Evolutionary conservation across 2,113 vertebrate genomes (phyloP).

Genomic region (Sisor rabdophorus): DNA sequence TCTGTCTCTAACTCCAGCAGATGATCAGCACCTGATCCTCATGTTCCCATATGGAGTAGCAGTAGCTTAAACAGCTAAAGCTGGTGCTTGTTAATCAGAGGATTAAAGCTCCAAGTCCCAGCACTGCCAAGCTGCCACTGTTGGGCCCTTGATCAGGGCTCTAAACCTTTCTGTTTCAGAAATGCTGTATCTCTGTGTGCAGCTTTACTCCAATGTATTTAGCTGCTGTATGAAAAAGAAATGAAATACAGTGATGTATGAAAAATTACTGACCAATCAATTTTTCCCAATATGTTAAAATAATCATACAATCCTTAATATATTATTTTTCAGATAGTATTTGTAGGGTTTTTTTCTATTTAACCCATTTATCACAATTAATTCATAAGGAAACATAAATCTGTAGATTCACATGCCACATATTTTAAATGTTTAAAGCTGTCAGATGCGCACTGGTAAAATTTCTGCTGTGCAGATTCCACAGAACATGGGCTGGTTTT

Average conservation of each 20-base stretch:
- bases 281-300: not conserved
- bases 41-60: not conserved
- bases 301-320: not conserved
- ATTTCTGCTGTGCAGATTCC: not conserved
- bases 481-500: not conserved
- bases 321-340: not conserved
- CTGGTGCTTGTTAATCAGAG: too few relatives aligned
- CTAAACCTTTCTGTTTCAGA: too few relatives aligned
- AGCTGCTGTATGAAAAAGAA: too few relatives aligned
- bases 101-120: too few relatives aligned
- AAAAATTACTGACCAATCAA: too few relatives aligned
- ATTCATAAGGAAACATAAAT: not conserved
- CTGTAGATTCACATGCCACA: not conserved
- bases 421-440: not conserved
- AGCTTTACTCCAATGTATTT: too few relatives aligned
- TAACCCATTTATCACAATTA: not conserved
- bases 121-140: too few relatives aligned
- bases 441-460: not conserved
- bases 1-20: constrained; percentile 63
- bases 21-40: constrained; percentile 67
- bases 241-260: too few relatives aligned
- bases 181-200: too few relatives aligned
- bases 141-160: too few relatives aligned
- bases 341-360: not conserved
- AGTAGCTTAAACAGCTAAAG: too few relatives aligned